Evolutionary conservation across 2,113 vertebrate species (phyloP).

Genomic region (Rynchops niger): DNA sequence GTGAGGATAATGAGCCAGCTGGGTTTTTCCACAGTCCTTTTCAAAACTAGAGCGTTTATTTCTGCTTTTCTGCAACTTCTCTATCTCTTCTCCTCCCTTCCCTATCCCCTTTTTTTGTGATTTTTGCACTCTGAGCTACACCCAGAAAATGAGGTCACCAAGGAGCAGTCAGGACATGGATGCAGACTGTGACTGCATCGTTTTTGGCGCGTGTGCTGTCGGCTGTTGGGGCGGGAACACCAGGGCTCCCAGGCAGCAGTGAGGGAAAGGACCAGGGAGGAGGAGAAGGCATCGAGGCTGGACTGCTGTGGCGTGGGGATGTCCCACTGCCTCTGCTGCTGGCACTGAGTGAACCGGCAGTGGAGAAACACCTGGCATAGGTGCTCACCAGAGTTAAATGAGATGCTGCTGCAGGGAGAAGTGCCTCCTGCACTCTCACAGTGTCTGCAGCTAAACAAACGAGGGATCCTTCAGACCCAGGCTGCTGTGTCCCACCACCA

Average conservation of each 20-base stretch:
- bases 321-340: background rate
- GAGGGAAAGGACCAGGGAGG: background rate
- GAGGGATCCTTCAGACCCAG: background rate
- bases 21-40: conserved; percentile 61
- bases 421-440: background rate
- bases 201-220: background rate
- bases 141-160: conserved; percentile 32
- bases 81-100: conserved; percentile 36
- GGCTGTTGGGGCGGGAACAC: background rate
- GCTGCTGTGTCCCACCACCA: background rate
- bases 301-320: background rate
- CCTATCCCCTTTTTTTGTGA: background rate
- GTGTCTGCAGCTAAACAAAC: background rate
- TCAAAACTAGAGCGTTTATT: conserved; percentile 25
- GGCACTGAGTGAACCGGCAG: accelerated
- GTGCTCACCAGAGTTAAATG: background rate
- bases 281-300: accelerated
- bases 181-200: background rate
- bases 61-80: conserved; percentile 63
- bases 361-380: background rate
- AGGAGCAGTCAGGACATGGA: background rate
- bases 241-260: background rate
- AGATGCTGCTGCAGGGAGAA: background rate
- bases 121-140: conserved; percentile 16
- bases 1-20: conserved; percentile 56